phyloP scores from a whole-genome alignment of 1,140 invertebrate genomes.

The Drosophila malerkotliana region DNA sequence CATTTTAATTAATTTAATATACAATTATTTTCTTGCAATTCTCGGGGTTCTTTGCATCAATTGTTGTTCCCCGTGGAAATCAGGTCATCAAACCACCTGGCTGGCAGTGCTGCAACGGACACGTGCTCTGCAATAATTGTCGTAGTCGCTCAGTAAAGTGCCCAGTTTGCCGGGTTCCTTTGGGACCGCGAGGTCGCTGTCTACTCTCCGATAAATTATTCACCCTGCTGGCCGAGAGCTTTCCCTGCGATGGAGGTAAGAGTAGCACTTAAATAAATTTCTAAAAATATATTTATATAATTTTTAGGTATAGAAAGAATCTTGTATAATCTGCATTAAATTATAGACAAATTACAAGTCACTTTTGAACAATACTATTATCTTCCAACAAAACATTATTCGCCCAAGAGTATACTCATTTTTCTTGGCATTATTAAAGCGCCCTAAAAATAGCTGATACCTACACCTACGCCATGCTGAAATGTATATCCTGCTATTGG shows the following conservation, averaged over 20 bases:
- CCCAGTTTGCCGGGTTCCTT: slow-evolving; percentile 83
- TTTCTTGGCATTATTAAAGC: background rate
- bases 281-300: slow-evolving; percentile 8
- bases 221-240: slow-evolving; percentile 83
- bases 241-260: slow-evolving; percentile 83
- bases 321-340: slow-evolving; percentile 27
- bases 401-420: background rate
- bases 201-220: slow-evolving; percentile 84
- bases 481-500: slow-evolving; percentile 12
- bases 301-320: background rate
- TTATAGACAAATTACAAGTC: slow-evolving; percentile 58
- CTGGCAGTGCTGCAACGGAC: slow-evolving; percentile 85
- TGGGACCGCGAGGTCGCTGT: slow-evolving; percentile 83
- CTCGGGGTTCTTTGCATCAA: background rate
- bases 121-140: slow-evolving; percentile 84
- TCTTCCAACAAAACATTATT: background rate
- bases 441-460: background rate
- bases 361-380: background rate
- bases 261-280: slow-evolving; percentile 22
- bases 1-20: background rate
- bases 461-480: background rate
- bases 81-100: slow-evolving; percentile 84
- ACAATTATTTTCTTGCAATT: background rate
- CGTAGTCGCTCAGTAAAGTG: slow-evolving; percentile 83
- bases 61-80: slow-evolving; percentile 18